phyloP scores from a whole-genome alignment of 2,888 invertebrate genomes.

The Branchellion lobata region DNA sequence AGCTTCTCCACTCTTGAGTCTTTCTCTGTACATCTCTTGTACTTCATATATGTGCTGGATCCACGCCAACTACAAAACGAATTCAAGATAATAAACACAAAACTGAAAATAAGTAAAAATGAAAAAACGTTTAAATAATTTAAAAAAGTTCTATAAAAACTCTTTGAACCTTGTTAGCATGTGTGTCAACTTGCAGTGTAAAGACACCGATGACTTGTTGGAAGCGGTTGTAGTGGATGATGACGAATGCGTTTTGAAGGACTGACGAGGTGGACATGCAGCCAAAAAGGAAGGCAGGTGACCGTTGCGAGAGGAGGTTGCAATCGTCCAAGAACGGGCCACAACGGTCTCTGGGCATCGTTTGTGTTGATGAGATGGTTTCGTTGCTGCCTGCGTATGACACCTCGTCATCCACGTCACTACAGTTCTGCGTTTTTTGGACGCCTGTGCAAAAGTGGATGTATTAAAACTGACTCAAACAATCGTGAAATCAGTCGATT shows the following conservation, averaged over 20 bases:
- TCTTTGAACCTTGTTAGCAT: conserved; percentile 63
- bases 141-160: conserved; percentile 50
- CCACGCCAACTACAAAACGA: conserved; percentile 13
- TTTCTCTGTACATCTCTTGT: conserved; percentile 30
- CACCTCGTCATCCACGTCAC: not conserved
- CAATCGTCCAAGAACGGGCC: conserved; percentile 28
- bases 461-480: not conserved
- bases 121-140: not conserved
- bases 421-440: not conserved
- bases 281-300: conserved; percentile 52
- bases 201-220: conserved; percentile 65
- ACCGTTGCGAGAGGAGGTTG: conserved; percentile 40
- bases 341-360: conserved; percentile 11
- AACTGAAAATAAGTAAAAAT: not conserved
- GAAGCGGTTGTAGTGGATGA: conserved; percentile 65
- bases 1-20: not conserved
- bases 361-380: not conserved
- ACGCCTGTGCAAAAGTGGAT: not conserved
- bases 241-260: conserved; percentile 63
- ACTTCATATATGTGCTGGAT: conserved; percentile 37
- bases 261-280: conserved; percentile 53
- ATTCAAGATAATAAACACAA: not conserved
- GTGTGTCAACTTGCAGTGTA: conserved; percentile 64
- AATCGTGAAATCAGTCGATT: no score
- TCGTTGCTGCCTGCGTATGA: conserved; percentile 25